Evolutionary conservation across 53 echinoderm and acorn worm species (phyloP), one percentile per base, ranked within the genome.

Genomic region (Henricia sp.): DNA sequence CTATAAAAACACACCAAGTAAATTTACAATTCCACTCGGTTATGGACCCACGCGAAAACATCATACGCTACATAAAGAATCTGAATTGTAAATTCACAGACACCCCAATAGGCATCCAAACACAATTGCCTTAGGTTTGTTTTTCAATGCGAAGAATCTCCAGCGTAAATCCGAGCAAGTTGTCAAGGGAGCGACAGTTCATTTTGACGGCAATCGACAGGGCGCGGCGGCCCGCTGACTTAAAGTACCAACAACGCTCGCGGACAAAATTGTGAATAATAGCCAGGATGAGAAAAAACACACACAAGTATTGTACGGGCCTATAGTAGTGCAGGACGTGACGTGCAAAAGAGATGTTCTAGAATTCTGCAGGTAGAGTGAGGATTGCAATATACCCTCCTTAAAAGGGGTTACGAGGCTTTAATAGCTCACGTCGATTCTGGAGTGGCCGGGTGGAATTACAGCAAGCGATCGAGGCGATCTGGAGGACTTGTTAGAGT

Each of bases 321-420:
- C n/a, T n/a, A n/a, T n/a, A n/a, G n/a, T n/a, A n/a, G n/a, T n/a
- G n/a, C n/a, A n/a, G 44, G 16, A 42, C 27, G 27, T 50, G 48
- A 46, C 25, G 30, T 9, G 50, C n/a, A 52, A 37, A 36, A 21
- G 50, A 51, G 52, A 32, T 36, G 52, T 73, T 54, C 73, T 73
- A 16, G 12, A 13, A 73, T 59, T 57, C 76, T 29, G 38, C 41
- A 59, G 76, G 59, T 41, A n/a, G n/a, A n/a, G n/a, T n/a, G n/a
- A n/a, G 32, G 43, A 41, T 28, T 39, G 29, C n/a, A 6, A 14
- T 14, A 37, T 57, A 37, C 27, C 30, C 26, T 16, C 30, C 43
- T 36, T 76, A 57, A 76, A 76, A 76, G 76, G 76, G 74, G 76
- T 58, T 40, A 76, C 59, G 35, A 56, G 23, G 14, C 14, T 43